Percentiles rank a stretch among this genome's conserved stretches.
These are phyloP conservation scores for Mesocricetus auratus DNA, from an alignment of 2,113 vertebrate species.

Conservation along the genomic window DNA sequence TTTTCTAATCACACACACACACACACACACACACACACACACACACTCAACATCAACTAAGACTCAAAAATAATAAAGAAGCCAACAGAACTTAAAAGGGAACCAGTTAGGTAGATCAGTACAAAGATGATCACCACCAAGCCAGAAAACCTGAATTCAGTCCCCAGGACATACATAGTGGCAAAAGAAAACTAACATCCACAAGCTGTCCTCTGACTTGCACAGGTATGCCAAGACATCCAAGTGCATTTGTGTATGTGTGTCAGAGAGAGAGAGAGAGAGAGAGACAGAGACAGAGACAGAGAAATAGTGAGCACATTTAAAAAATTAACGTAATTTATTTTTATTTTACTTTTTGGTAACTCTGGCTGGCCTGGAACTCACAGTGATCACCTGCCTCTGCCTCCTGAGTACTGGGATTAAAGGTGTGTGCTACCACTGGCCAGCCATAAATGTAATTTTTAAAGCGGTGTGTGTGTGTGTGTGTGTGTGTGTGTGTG, in stretches of 20 bases:
- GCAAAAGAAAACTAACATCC: neutral
- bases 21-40: too few relatives aligned
- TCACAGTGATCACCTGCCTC: neutral
- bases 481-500: neutral
- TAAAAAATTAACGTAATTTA: neutral
- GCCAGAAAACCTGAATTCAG: neutral
- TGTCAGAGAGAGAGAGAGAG: neutral
- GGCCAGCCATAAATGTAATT: neutral
- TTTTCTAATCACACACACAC: neutral
- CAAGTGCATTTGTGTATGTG: neutral
- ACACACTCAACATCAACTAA: neutral
- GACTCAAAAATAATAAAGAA: slow-evolving; percentile 9
- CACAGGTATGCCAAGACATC: neutral
- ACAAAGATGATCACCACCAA: neutral
- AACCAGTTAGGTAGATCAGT: neutral
- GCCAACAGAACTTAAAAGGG: neutral
- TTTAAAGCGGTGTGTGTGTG: neutral
- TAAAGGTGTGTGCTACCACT: neutral
- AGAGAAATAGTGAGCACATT: too few relatives aligned
- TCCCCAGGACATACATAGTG: neutral
- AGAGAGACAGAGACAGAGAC: too few relatives aligned
- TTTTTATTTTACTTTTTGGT: neutral
- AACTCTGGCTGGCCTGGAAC: too few relatives aligned
- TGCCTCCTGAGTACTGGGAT: neutral
- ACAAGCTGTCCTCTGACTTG: neutral